phyloP scores from a whole-genome alignment of 2,888 invertebrate genomes.

The Coelopa pilipes region DNA sequence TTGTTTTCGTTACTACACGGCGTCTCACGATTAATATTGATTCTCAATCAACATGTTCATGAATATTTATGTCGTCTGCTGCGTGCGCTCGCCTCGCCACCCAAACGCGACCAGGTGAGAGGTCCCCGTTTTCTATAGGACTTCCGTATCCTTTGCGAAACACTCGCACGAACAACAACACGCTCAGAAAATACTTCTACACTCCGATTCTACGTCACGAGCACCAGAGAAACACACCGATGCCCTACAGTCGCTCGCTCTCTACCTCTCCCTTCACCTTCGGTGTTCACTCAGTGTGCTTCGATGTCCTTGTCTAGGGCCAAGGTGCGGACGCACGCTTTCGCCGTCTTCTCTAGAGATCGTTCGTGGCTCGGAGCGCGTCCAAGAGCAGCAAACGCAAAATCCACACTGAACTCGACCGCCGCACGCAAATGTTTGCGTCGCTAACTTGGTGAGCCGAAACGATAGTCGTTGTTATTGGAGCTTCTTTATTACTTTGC shows the following conservation, averaged over 20 bases:
- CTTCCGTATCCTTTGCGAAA: too few species aligned
- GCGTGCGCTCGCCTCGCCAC: too few species aligned
- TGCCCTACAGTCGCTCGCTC: too few species aligned
- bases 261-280: too few species aligned
- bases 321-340: slow-evolving; percentile 4
- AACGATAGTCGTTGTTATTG: not conserved
- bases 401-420: slow-evolving; percentile 25
- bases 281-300: too few species aligned
- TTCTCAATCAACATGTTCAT: slow-evolving; percentile 33
- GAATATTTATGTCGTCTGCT: slow-evolving; percentile 1
- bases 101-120: not conserved
- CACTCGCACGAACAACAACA: too few species aligned
- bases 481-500: not conserved
- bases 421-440: slow-evolving; percentile 1
- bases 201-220: too few species aligned
- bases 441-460: not conserved
- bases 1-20: slow-evolving; percentile 1
- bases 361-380: slow-evolving; percentile 2
- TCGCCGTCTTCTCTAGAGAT: slow-evolving; percentile 11
- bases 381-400: slow-evolving; percentile 16
- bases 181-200: too few species aligned
- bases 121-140: too few species aligned
- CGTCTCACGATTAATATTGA: slow-evolving; percentile 27
- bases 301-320: too few species aligned
- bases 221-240: too few species aligned